Percentiles rank a stretch among this genome's conserved stretches.
Evolutionary conservation across 2,888 invertebrate species (phyloP).

Genomic region (Phrixothrix hirtus): DNA sequence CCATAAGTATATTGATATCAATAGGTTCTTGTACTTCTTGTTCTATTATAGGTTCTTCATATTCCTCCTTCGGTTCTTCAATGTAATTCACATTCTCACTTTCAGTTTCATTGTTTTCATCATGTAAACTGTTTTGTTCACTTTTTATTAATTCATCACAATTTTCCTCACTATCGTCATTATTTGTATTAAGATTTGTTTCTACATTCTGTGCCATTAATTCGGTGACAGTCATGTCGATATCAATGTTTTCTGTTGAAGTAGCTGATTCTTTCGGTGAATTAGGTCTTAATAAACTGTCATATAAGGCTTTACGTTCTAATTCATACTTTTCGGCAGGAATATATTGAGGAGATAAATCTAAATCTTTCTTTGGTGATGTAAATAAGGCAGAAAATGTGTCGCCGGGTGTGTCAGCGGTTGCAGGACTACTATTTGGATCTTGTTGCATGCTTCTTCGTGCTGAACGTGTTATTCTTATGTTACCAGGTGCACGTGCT

Average conservation of each 20-base stretch:
- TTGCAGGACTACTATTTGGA: conserved; percentile 52
- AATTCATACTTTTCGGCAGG: conserved; percentile 57
- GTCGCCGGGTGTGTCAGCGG: conserved; percentile 47
- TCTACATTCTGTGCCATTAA: not conserved
- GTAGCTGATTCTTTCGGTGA: conserved; percentile 33
- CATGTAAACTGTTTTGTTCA: not conserved
- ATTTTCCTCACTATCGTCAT: conserved; percentile 2
- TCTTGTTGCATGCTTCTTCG: conserved; percentile 56
- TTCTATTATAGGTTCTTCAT: not conserved
- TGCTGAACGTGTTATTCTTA: conserved; percentile 54
- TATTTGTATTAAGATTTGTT: not conserved
- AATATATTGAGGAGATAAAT: conserved; percentile 55
- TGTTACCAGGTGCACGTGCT: conserved; percentile 41
- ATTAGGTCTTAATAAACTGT: conserved; percentile 50
- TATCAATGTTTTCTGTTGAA: conserved; percentile 23
- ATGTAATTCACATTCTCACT: conserved; percentile 12
- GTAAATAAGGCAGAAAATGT: conserved; percentile 48
- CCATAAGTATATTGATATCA: conserved; percentile 11
- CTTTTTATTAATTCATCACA: not conserved
- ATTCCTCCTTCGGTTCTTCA: not conserved
- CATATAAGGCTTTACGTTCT: conserved; percentile 55
- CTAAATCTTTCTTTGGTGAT: conserved; percentile 49
- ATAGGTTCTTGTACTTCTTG: conserved; percentile 3
- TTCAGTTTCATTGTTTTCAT: conserved; percentile 15
- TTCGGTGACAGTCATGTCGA: conserved; percentile 13